Evolutionary conservation across 2,113 vertebrate genomes (phyloP).

Genomic region (Calidris pygmaea): DNA sequence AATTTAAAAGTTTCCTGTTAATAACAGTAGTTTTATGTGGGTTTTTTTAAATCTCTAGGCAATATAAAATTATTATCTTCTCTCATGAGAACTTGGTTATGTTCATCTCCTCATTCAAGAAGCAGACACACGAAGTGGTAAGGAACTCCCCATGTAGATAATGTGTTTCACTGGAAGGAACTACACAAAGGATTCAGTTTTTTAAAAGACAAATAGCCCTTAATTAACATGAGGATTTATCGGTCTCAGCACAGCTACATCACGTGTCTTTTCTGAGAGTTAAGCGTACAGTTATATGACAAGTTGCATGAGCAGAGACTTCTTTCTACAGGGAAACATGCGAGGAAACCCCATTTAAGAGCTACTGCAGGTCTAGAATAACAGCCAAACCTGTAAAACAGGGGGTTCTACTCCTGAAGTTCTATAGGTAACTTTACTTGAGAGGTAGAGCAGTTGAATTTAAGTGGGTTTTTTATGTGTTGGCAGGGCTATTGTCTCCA

Average conservation of each 20-base stretch:
- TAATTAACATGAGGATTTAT: background rate
- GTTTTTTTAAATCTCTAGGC: background rate
- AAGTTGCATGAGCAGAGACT: background rate
- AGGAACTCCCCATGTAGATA: background rate
- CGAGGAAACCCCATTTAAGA: background rate
- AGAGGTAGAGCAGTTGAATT: background rate
- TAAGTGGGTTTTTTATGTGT: background rate
- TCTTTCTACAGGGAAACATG: background rate
- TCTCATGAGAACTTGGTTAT: background rate
- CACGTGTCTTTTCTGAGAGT: background rate
- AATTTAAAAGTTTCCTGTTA: background rate
- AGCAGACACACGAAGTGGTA: background rate
- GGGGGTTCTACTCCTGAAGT: background rate
- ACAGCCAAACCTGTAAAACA: background rate
- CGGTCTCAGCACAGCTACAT: background rate
- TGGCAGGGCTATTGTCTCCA: background rate
- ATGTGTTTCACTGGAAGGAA: background rate
- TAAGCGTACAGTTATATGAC: background rate
- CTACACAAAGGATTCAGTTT: background rate
- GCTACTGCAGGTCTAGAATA: background rate
- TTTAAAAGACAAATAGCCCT: background rate
- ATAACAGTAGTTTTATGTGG: background rate
- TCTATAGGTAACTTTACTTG: background rate
- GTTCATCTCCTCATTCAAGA: background rate
- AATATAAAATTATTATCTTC: background rate